Conservation (phyloP, 2,888 invertebrate genomes). For the Patella pellucida region DNA sequence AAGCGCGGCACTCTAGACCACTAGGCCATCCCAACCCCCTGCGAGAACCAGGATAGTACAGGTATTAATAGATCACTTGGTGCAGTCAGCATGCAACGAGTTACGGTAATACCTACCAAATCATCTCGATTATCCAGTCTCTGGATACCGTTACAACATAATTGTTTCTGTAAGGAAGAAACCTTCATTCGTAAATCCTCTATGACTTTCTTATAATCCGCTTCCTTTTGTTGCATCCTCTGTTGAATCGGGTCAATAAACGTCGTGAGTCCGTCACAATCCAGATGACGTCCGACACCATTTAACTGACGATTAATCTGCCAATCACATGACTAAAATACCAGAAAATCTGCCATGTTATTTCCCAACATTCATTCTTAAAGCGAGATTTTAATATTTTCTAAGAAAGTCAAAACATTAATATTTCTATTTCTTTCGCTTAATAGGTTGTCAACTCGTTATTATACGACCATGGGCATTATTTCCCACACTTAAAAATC, state of each 20-base stretch:
- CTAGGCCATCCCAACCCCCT: too few species aligned
- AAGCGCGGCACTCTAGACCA: too few species aligned
- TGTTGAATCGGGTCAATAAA: conserved; percentile 82
- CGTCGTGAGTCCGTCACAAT: conserved; percentile 79
- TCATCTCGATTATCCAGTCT: conserved; percentile 1
- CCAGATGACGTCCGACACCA: conserved; percentile 59
- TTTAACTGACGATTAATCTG: conserved; percentile 45
- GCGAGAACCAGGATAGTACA: too few species aligned
- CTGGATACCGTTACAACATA: not conserved
- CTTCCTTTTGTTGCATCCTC: conserved; percentile 84
- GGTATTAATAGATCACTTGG: too few species aligned
- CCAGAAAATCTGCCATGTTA: not conserved
- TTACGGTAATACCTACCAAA: too few species aligned
- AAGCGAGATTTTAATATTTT: too few species aligned
- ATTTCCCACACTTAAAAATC: too few species aligned
- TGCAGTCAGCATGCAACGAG: too few species aligned
- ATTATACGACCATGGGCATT: too few species aligned
- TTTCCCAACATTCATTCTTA: not conserved
- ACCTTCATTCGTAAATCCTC: conserved; percentile 27
- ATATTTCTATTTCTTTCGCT: too few species aligned
- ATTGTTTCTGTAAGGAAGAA: not conserved
- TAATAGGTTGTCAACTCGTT: too few species aligned
- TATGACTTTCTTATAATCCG: conserved; percentile 62
- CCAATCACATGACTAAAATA: conserved; percentile 43
- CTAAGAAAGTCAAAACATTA: too few species aligned